Base-by-base conservation (phyloP, 2,113 vertebrate genomes). In the Arizona elegans region DNA sequence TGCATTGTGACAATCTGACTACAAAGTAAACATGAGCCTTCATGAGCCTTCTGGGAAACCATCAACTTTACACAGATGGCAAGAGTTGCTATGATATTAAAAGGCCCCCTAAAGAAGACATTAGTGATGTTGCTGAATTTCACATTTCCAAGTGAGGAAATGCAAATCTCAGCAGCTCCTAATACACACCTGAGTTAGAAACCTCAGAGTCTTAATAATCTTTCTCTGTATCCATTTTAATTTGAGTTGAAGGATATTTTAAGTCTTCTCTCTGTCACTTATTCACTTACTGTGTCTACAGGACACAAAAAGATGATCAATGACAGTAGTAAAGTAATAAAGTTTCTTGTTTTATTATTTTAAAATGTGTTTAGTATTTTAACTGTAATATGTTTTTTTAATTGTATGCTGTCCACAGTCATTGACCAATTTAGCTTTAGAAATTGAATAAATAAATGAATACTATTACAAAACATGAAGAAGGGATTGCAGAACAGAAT, bases 11-110 rank as follows among this genome's bases (percentile, higher is more conserved):
- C 47, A 87, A 93, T 93, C 91, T 62, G 88, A 91, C 91, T n/a
- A 53, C 8, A 90, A 29, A 43, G 1, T 38, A 59, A 92, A 56
- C 88, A 88, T 10, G 26, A 91, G 43, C 52, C 38, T 87, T 87
- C 88, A 88, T 23, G 38, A 91, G 54, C 26, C 38, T 91, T 87
- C 47, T 87, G 58, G 50, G 56, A 90, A 93, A 33, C 19, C 24
- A 8, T 88, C 92, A 23, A 54, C 59, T 75, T 58, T 85, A 65
- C 89, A 65, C 56, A 93, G 58, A 93, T 87, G 81, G 90, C 90
- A 58, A 86, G 88, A 52, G 65, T 75, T 86, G 65, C 43, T 90
- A 86, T 85, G 58, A 86, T 90, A 75, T 55, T 89, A 55, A 92
- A 92, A 90, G 70, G 10, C 70, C 88, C 89, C 88, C 92, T 81